These are phyloP conservation scores for Theristicus caerulescens DNA, from an alignment of 2,113 vertebrate species.

Conservation along the genomic window DNA sequence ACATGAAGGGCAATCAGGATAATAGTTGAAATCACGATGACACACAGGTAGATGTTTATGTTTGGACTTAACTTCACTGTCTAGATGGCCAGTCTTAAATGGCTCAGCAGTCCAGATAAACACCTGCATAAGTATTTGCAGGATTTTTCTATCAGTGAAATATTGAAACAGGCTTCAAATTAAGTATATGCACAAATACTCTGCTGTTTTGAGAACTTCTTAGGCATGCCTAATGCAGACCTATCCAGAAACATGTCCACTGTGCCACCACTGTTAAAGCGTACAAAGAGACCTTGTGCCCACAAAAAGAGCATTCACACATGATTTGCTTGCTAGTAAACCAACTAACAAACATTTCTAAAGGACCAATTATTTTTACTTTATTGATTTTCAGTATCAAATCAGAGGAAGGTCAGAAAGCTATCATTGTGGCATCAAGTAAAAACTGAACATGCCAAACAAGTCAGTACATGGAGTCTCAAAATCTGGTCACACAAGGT, in stretches of 20 bases:
- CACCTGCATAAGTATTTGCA: neutral
- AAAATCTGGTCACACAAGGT: neutral
- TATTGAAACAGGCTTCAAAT: constrained; percentile 40
- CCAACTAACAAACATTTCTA: neutral
- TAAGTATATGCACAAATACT: constrained; percentile 38
- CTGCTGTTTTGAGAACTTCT: constrained; percentile 3
- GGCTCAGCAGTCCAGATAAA: constrained; percentile 5
- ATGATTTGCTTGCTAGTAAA: neutral
- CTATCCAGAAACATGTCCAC: neutral
- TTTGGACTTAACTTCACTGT: neutral
- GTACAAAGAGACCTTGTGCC: neutral
- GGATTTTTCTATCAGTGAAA: neutral
- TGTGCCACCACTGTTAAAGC: neutral
- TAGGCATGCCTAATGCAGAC: neutral
- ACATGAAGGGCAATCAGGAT: neutral
- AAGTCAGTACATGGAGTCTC: neutral
- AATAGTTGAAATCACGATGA: neutral
- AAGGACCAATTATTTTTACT: neutral
- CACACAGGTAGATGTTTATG: neutral
- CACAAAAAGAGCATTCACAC: neutral
- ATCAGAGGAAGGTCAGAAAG: neutral
- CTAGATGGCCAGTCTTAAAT: neutral
- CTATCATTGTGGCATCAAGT: neutral
- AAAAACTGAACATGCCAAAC: neutral
- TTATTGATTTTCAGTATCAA: neutral